Conservation (phyloP, 2,888 invertebrate species). For the Scaptomyza tumidula region DNA sequence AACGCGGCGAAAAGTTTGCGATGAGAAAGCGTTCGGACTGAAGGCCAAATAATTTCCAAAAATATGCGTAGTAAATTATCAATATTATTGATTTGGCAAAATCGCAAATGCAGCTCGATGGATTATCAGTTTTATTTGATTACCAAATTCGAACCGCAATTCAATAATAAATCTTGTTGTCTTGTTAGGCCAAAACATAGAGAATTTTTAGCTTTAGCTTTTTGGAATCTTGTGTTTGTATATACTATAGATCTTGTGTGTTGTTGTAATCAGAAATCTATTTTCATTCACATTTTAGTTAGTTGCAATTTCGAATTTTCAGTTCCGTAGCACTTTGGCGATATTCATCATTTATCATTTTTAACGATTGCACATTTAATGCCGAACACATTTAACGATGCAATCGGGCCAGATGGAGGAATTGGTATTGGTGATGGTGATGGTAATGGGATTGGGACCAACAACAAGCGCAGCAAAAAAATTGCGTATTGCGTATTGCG, state of each 20-base stretch:
- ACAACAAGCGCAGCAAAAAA: constrained; percentile 28
- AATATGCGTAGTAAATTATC: constrained; percentile 36
- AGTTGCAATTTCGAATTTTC: background rate
- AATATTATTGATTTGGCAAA: constrained; percentile 31
- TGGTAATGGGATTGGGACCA: constrained; percentile 36
- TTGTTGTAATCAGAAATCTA: background rate
- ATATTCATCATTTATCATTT: constrained; percentile 63
- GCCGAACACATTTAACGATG: constrained; percentile 46
- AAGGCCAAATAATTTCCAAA: constrained; percentile 28
- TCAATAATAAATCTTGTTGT: background rate
- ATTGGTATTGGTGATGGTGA: constrained; percentile 16
- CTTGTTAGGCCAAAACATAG: background rate
- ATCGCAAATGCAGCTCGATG: background rate
- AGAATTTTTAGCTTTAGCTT: background rate
- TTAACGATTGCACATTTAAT: constrained; percentile 71
- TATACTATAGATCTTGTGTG: background rate
- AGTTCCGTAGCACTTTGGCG: constrained; percentile 25
- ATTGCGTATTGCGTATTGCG: constrained; percentile 36
- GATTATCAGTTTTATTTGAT: background rate
- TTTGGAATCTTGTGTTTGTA: background rate
- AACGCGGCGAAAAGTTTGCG: no score
- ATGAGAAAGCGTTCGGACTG: constrained; percentile 5
- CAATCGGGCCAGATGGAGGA: constrained; percentile 42
- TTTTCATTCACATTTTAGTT: background rate
- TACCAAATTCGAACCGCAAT: background rate